Evolutionary conservation across 2,888 invertebrate species (phyloP).

Genomic region (Caradrina clavipalpis): DNA sequence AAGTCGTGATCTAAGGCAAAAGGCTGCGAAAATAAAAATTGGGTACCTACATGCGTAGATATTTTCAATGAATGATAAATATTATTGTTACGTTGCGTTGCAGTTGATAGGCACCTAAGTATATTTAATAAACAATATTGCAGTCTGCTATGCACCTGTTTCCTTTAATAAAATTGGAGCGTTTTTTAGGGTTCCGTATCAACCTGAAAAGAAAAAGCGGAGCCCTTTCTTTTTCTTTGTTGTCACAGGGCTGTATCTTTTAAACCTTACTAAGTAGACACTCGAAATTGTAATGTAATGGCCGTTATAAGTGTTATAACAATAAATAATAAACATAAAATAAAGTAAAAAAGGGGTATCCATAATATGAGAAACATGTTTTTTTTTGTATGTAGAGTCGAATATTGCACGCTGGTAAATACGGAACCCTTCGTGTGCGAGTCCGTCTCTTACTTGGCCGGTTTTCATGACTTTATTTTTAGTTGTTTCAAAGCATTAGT

Average conservation of each 20-base stretch:
- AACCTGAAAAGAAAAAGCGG: background rate
- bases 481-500: slow-evolving; percentile 44
- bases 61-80: background rate
- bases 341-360: no score
- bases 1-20: background rate
- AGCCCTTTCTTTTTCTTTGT: no score
- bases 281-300: no score
- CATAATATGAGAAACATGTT: no score
- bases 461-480: background rate
- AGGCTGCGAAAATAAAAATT: background rate
- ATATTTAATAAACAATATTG: background rate
- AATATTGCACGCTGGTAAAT: no score
- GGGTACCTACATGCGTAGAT: background rate
- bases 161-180: background rate
- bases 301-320: no score
- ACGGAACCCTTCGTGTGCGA: no score
- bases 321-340: no score
- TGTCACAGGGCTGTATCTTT: no score
- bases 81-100: background rate
- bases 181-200: background rate
- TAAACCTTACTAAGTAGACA: no score
- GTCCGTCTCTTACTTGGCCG: no score
- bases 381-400: no score
- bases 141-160: background rate
- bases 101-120: background rate